Base-by-base conservation (phyloP, 1,140 invertebrate genomes). In the Galleria mellonella region DNA sequence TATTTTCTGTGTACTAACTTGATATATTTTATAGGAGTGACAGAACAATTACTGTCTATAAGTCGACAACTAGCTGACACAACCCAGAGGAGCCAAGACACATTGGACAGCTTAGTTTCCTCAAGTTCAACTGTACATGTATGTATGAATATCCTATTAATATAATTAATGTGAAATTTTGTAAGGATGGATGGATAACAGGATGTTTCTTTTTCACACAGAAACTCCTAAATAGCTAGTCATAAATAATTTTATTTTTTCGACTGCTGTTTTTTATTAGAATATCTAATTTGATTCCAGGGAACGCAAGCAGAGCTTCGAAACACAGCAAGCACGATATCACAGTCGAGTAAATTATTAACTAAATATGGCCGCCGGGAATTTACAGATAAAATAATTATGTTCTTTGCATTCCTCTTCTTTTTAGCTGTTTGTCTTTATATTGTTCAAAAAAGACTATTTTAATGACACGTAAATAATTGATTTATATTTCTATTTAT, bases 331-430 rank as follows among this genome's bases (percentile, higher is more conserved):
- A 92, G 94, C 56, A 92, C 93, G 7, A 97, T 98, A 55, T 88
- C 91, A 9, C 95, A 96, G 68, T 97, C 96, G 0, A 92, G 93
- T 47, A 97, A 96, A 81, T 87, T 99, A 1, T 83, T 99, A 29
- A 96, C 94, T 12, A 99, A 98, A 88, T 99, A 98, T 85, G 95
- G 94, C 1, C 87, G 97, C 54, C 84, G 97, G 17, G 97, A 99
- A 87, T 92, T 96, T 41, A 99, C 97, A 0, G 97, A 99, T 72
- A 98, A 97, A 89, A 89, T 97, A 33, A 87, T 98, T 0, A 91
- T 98, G 51, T 92, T 95, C 48, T 91, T 98, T 65, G 96, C 96
- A 35, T 94, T 98, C 71, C 88, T 92, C 1, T 97, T 99, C 87
- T 99, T 98, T 76, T 89, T 97, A 47, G 93, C 93, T 6, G 96